A percentile compares a stretch with the other conserved stretches of the same genome.
These are phyloP conservation scores for Gandaritis pyraliata DNA, from an alignment of 2,888 invertebrate species.

Conservation along the genomic window DNA sequence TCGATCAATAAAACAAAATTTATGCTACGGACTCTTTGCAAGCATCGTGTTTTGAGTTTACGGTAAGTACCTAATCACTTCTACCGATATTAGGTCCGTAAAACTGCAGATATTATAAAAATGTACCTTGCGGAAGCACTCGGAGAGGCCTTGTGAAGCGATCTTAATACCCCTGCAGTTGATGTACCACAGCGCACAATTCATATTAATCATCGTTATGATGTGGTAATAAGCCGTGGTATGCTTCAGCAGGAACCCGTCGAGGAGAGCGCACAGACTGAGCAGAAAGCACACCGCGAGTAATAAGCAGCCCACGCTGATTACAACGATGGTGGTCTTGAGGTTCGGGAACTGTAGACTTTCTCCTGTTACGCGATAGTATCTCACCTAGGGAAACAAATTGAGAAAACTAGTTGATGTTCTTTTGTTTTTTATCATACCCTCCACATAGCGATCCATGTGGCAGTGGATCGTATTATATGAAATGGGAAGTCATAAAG, in stretches of 20 bases:
- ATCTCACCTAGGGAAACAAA: conserved; percentile 69
- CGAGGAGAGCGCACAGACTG: conserved; percentile 84
- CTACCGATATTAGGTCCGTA: no score
- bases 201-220: conserved; percentile 89
- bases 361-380: conserved; percentile 84
- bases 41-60: no score
- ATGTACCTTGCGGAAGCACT: conserved; percentile 78
- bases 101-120: no score
- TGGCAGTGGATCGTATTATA: no score
- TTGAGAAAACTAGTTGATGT: background rate
- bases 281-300: conserved; percentile 85
- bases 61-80: no score
- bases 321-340: conserved; percentile 84
- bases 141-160: conserved; percentile 83
- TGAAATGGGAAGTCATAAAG: no score
- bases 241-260: conserved; percentile 86
- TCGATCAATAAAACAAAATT: no score
- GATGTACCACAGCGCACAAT: conserved; percentile 88
- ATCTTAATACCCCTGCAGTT: conserved; percentile 87
- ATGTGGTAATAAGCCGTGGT: conserved; percentile 87
- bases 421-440: background rate
- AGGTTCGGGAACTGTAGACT: conserved; percentile 86
- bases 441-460: no score
- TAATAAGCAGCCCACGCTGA: conserved; percentile 86
- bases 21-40: no score